Percentiles rank a stretch among this genome's conserved stretches.
Evolutionary conservation across 2,888 invertebrate species (phyloP).

Genomic region (Cynaeus angustus): DNA sequence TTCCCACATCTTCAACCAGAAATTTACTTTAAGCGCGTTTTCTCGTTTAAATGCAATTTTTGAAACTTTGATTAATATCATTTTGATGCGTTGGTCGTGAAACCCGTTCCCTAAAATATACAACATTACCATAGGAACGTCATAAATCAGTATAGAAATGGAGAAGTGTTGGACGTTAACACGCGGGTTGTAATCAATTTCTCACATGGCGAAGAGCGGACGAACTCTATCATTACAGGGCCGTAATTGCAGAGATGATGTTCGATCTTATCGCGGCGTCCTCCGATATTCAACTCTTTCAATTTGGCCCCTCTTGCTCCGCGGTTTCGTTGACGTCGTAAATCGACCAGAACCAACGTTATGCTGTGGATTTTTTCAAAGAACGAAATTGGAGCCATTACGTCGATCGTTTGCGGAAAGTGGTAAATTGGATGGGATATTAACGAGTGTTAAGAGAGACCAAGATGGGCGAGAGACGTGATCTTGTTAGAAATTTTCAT

Average conservation of each 20-base stretch:
- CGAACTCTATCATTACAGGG: slow-evolving; percentile 51
- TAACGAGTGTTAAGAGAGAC: slow-evolving; percentile 22
- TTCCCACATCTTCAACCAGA: neutral
- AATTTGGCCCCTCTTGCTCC: slow-evolving; percentile 17
- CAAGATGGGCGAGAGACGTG: slow-evolving; percentile 7
- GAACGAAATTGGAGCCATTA: slow-evolving; percentile 32
- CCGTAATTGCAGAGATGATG: slow-evolving; percentile 53
- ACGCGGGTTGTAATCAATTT: slow-evolving; percentile 67
- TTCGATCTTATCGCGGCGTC: slow-evolving; percentile 52
- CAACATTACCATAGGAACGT: slow-evolving; percentile 63
- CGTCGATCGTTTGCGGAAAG: slow-evolving; percentile 37
- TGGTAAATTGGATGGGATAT: slow-evolving; percentile 35
- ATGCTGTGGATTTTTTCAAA: slow-evolving; percentile 34
- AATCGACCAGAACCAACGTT: slow-evolving; percentile 14
- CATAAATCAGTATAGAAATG: slow-evolving; percentile 61
- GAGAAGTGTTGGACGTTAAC: slow-evolving; percentile 57
- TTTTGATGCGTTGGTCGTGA: slow-evolving; percentile 53
- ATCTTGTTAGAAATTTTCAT: neutral
- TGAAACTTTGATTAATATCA: slow-evolving; percentile 57
- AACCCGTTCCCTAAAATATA: slow-evolving; percentile 62
- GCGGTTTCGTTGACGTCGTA: slow-evolving; percentile 14
- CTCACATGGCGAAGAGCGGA: slow-evolving; percentile 62
- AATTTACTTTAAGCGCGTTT: neutral
- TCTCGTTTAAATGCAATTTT: slow-evolving; percentile 53
- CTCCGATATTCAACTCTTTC: slow-evolving; percentile 31